Conservation (phyloP, 2,888 invertebrate species). For the Electrophaes corylata region DNA sequence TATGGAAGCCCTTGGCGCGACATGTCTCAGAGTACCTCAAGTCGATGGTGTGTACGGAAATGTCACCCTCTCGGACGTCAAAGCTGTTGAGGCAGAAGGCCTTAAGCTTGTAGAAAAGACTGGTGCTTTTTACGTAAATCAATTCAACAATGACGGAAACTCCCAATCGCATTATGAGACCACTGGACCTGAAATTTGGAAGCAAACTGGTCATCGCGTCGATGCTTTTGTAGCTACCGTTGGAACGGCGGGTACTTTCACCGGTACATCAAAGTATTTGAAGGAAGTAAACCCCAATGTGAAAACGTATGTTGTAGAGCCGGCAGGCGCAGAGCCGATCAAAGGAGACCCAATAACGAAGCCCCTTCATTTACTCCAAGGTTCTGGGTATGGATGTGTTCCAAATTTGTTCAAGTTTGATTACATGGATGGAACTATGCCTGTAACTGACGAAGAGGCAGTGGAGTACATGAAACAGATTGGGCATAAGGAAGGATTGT, state of each 20-base stretch:
- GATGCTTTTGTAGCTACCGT: slow-evolving; percentile 74
- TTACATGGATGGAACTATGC: slow-evolving; percentile 67
- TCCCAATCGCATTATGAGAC: slow-evolving; percentile 66
- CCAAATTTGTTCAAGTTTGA: slow-evolving; percentile 71
- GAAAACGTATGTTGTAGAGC: slow-evolving; percentile 71
- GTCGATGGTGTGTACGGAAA: slow-evolving; percentile 76
- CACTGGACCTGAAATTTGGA: slow-evolving; percentile 79
- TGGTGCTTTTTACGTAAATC: slow-evolving; percentile 71
- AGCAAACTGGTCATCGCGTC: slow-evolving; percentile 71
- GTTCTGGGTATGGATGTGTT: slow-evolving; percentile 74
- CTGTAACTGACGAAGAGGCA: slow-evolving; percentile 71
- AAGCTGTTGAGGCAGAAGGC: slow-evolving; percentile 67
- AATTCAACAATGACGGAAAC: slow-evolving; percentile 69
- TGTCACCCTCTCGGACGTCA: slow-evolving; percentile 70
- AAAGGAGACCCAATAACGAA: slow-evolving; percentile 71
- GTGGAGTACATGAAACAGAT: slow-evolving; percentile 63
- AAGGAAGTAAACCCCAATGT: slow-evolving; percentile 69
- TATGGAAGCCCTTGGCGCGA: slow-evolving; percentile 77
- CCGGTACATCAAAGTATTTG: slow-evolving; percentile 68
- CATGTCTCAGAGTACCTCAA: slow-evolving; percentile 71
- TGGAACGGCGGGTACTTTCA: slow-evolving; percentile 74
- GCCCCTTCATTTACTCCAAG: slow-evolving; percentile 74
- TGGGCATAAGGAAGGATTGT: slow-evolving; percentile 73
- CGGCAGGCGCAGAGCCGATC: slow-evolving; percentile 70
- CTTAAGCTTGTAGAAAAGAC: slow-evolving; percentile 60